Base-by-base conservation (phyloP, 1,140 invertebrate genomes). In the Asbolus verrucosus region DNA sequence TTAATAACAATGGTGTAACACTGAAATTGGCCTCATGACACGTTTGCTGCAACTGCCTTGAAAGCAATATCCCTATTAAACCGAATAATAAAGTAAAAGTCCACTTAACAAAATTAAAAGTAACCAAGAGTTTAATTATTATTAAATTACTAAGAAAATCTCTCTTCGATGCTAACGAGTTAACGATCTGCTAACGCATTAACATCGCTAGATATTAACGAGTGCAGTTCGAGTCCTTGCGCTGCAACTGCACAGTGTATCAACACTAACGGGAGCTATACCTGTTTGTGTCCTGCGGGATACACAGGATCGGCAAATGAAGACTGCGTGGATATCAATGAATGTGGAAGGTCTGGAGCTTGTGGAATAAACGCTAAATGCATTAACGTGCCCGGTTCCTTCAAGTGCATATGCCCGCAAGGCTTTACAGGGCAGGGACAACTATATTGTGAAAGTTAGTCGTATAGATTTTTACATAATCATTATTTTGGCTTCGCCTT, bases 321-420 rank as follows among this genome's bases (percentile, higher is more conserved):
- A 73, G 77, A 80, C 62, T 90, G 88, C 79, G 75, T 84, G 65
- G 88, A 91, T 81, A 83, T 91, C 76, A 88, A 91, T 77, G 89
- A 91, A 79, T 91, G 89, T 79, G 85, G 87, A 33, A 86, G 84
- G 75, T 76, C 80, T 15, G 85, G 86, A 1, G 89, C 91, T 15
- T 97, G 94, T 82, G 94, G 94, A 0, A 82, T 92, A 18, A 94
- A 95, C 82, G 93, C 94, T 9, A 89, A 95, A 68, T 97, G 95
- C 80, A 95, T 94, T 83, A 97, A 97, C 83, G 82, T 96, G 31
- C 94, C 94, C 0, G 95, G 95, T 15, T 94, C 93, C 76, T 97
- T 94, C 80, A 94, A 95, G 82, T 97, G 94, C 77, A 91, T 93
- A 74, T 97, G 95, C 79, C 93, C 94, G 0, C 82, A 88, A 30